phyloP scores from a whole-genome alignment of 2,113 vertebrate genomes.

The Urocitellus parryii region DNA sequence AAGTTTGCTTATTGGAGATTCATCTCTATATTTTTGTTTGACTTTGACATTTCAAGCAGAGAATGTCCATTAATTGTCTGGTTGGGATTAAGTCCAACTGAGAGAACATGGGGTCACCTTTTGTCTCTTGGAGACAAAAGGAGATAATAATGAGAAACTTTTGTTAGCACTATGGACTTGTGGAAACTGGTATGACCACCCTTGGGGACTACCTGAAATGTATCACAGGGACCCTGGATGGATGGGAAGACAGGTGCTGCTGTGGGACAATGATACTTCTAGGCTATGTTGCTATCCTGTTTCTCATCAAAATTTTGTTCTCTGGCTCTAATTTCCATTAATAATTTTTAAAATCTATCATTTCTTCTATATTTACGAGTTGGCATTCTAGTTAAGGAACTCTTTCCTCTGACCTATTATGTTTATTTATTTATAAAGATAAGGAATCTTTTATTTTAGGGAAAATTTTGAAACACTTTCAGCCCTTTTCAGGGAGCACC shows the following conservation, averaged over 20 bases:
- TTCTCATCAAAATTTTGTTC: neutral
- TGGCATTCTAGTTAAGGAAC: neutral
- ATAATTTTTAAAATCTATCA: neutral
- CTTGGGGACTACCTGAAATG: neutral
- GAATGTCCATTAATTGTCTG: neutral
- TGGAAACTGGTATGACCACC: neutral
- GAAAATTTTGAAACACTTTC: too few relatives aligned
- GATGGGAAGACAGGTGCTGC: neutral
- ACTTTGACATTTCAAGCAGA: neutral
- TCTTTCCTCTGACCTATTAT: neutral
- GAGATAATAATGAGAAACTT: constrained; percentile 23
- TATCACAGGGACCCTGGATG: neutral
- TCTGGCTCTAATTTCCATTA: neutral
- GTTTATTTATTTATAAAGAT: neutral
- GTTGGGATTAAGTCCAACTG: neutral
- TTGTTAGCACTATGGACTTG: neutral
- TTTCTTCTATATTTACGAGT: neutral
- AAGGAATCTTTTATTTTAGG: neutral
- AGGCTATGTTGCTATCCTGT: neutral
- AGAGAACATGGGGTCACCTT: neutral
- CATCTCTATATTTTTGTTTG: neutral
- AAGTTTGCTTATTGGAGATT: neutral
- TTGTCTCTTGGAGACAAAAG: neutral
- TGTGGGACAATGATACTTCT: neutral
- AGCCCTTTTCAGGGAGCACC: too few relatives aligned